Evolutionary conservation across 2,797 vertebrate species (phyloP).

Genomic region (Paramormyrops hopkinsi): DNA sequence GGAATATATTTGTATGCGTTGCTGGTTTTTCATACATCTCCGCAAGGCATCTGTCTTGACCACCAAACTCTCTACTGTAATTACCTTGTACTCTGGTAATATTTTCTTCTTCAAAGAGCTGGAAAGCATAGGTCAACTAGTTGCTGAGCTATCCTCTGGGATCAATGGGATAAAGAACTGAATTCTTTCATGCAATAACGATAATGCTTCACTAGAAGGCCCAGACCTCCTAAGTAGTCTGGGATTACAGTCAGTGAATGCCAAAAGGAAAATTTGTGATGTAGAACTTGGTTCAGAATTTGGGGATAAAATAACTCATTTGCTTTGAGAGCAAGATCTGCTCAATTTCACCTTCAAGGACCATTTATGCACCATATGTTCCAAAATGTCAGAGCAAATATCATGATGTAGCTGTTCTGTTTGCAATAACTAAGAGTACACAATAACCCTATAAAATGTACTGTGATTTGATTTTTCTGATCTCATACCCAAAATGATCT

Average conservation of each 20-base stretch:
- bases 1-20: background rate
- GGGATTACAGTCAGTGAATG: background rate
- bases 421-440: background rate
- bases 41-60: background rate
- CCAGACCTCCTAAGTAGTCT: background rate
- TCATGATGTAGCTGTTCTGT: background rate
- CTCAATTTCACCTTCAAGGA: slow-evolving; percentile 2
- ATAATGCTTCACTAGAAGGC: background rate
- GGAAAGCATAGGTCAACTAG: background rate
- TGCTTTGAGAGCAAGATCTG: background rate
- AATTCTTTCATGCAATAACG: background rate
- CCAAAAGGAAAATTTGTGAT: background rate
- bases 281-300: background rate
- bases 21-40: background rate
- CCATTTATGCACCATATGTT: background rate
- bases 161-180: background rate
- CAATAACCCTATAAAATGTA: background rate
- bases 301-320: background rate
- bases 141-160: background rate
- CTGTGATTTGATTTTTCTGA: background rate
- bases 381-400: background rate
- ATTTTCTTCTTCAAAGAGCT: background rate
- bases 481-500: background rate
- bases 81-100: background rate
- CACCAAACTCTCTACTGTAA: background rate